A percentile compares a stretch with the other conserved stretches of the same genome.
These are phyloP conservation scores for Trialeurodes vaporariorum DNA, from an alignment of 1,140 invertebrate species.

Conservation along the genomic window DNA sequence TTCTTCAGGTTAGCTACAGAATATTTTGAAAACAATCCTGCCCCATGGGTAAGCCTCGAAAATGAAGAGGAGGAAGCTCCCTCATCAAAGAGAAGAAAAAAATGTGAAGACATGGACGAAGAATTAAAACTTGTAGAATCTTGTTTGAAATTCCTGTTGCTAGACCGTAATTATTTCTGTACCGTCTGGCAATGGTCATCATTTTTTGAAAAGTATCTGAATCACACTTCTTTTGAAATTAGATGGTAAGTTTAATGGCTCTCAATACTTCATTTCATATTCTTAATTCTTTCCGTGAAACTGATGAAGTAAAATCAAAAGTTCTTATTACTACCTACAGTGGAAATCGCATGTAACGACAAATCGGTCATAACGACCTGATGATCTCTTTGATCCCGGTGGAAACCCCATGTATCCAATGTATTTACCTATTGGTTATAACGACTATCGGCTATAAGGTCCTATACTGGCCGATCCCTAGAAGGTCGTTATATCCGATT, in stretches of 20 bases:
- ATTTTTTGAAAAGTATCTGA: background rate
- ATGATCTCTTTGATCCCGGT: no score
- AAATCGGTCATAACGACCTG: no score
- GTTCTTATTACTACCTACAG: no score
- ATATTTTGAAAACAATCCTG: background rate
- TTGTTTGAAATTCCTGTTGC: background rate
- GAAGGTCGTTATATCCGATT: no score
- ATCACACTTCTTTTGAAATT: background rate
- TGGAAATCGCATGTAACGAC: no score
- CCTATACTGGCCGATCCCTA: no score
- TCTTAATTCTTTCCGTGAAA: no score
- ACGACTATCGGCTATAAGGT: no score
- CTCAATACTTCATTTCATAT: no score
- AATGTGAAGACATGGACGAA: background rate
- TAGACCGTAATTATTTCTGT: background rate
- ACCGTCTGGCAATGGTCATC: constrained; percentile 2
- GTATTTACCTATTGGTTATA: no score
- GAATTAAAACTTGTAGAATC: background rate
- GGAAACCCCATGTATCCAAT: no score
- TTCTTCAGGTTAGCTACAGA: background rate
- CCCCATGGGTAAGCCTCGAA: background rate
- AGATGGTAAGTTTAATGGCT: constrained; percentile 2
- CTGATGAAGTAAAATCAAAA: no score
- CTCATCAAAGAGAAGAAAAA: background rate
- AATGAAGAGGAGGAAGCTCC: background rate